Conservation (phyloP, 2,888 invertebrate genomes). For the Caenorhabditis panamensis region DNA sequence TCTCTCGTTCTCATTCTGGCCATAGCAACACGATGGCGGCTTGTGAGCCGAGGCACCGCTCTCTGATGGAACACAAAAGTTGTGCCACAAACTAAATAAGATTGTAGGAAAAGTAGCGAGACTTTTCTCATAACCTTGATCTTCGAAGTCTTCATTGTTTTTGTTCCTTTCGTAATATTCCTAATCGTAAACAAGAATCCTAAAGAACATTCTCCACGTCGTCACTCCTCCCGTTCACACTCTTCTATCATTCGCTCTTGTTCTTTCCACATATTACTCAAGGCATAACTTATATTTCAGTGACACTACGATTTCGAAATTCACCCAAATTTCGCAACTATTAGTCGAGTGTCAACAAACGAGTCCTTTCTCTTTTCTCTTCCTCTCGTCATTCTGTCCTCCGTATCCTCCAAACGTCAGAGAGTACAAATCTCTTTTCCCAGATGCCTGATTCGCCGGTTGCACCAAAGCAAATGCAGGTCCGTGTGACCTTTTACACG, state of each 20-base stretch:
- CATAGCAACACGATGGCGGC: conserved; percentile 28
- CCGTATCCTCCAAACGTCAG: background rate
- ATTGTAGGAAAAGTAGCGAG: background rate
- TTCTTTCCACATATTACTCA: background rate
- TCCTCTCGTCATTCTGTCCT: background rate
- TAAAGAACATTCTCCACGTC: background rate
- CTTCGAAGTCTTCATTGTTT: conserved; percentile 35
- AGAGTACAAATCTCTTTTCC: background rate
- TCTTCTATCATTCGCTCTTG: background rate
- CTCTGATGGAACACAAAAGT: background rate
- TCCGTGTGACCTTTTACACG: conserved; percentile 52
- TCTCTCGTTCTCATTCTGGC: conserved; percentile 18
- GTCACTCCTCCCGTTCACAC: background rate
- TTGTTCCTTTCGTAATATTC: background rate
- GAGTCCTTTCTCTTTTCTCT: background rate
- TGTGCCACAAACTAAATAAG: background rate
- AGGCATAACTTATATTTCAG: background rate
- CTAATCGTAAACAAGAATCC: conserved; percentile 29
- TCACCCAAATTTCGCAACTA: conserved; percentile 8
- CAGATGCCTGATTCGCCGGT: conserved; percentile 36
- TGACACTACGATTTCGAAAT: conserved; percentile 2
- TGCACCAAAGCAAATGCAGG: conserved; percentile 47
- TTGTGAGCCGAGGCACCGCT: background rate
- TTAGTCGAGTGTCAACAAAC: conserved; percentile 4
- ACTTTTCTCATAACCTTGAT: conserved; percentile 12